Evolutionary conservation across 2,797 vertebrate genomes (phyloP), one percentile per base, ranked within the genome.

Genomic region (Melanotaenia maccullochi): DNA sequence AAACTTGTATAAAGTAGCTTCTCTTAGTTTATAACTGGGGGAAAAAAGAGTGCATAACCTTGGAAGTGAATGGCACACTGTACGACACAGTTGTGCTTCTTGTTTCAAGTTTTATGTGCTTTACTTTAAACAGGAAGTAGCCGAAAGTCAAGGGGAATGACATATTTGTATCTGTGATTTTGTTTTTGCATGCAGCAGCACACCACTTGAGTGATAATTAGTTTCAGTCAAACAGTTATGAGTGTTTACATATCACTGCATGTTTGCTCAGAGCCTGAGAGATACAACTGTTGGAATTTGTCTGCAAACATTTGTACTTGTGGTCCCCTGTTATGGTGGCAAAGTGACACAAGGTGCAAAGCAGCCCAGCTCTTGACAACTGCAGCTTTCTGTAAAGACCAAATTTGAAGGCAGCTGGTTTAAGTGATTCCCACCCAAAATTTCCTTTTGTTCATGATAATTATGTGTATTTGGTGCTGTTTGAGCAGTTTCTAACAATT

Each of bases 191-290:
- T 40, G 33, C 30, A 66, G 6, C 22, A 35, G 12, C 3, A 0
- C 32, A 32, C 16, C 12, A 11, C 20, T 16, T 0, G 0, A 12
- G 22, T 24, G 5, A 28, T 47, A 44, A 63, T 47, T 65, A 30
- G 51, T 32, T 58, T 77, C 28, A 18, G 16, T 65, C 38, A 4
- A 57, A 58, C 28, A 18, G 0, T 70, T 44, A 11, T 18, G 33
- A 36, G 55, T 72, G 72, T 83, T 72, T 79, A 55, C 57, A 61
- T 58, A 75, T 76, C 56, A 65, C 18, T 76, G 70, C 64, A 8
- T 78, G 76, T 79, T 80, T 86, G 59, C 61, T 73, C 35, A 0
- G 12, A 67, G 58, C 55, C 60, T 11, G 22, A 75, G 74, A 38
- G 59, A 24, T 64, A 22, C 25, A 44, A 58, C 28, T 33, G 61